phyloP scores from a whole-genome alignment of 2,888 invertebrate genomes.

The Perizoma affinitatum region DNA sequence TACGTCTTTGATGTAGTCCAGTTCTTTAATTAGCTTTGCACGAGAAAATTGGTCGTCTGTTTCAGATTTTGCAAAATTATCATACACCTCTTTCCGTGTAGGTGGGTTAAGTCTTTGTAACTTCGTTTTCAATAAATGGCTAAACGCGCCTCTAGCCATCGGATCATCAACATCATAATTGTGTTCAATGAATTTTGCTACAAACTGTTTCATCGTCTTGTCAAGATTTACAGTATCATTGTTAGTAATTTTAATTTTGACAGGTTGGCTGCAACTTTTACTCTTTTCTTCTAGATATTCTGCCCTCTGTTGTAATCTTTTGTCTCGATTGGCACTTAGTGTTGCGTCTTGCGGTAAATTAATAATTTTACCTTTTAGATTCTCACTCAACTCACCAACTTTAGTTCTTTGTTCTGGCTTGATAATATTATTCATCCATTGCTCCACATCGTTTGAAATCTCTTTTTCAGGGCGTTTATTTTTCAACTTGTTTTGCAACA shows the following conservation, averaged over 20 bases:
- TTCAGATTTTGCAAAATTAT: conserved; percentile 40
- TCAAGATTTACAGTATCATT: conserved; percentile 42
- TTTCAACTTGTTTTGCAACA: conserved; percentile 43
- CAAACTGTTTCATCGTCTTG: conserved; percentile 52
- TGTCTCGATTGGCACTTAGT: conserved; percentile 34
- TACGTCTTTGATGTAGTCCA: conserved; percentile 59
- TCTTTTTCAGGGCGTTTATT: conserved; percentile 43
- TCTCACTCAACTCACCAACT: conserved; percentile 43
- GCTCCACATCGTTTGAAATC: conserved; percentile 44
- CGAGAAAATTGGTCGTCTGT: conserved; percentile 40
- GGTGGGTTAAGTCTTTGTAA: conserved; percentile 50
- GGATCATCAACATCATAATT: conserved; percentile 55
- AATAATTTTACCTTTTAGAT: conserved; percentile 48
- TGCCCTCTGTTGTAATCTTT: conserved; percentile 35
- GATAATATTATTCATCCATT: conserved; percentile 51
- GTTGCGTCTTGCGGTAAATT: conserved; percentile 51
- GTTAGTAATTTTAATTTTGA: conserved; percentile 13
- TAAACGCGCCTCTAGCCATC: conserved; percentile 52
- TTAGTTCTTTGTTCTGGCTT: conserved; percentile 44
- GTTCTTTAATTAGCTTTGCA: conserved; percentile 49
- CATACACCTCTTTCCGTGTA: conserved; percentile 48
- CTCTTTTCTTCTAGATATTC: conserved; percentile 26
- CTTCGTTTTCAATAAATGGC: conserved; percentile 53
- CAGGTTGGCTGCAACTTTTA: neutral
- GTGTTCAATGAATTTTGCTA: conserved; percentile 57